Conservation (phyloP, 2,888 invertebrate species). For the Plagiodera versicolora region DNA sequence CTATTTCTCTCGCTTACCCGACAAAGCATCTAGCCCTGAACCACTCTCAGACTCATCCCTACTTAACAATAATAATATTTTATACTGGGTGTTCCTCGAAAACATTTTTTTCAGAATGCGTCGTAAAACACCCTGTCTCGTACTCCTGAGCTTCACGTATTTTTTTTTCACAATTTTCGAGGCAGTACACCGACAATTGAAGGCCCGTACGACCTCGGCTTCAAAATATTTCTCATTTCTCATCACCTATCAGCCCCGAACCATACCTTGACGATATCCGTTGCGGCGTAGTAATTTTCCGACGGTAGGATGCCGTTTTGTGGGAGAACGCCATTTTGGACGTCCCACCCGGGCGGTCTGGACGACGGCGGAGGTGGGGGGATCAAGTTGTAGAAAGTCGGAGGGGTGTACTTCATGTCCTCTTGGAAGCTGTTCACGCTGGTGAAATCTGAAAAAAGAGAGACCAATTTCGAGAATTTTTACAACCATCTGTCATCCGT, state of each 20-base stretch:
- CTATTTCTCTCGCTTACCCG: not conserved
- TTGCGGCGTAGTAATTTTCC: conserved; percentile 77
- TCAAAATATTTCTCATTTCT: not conserved
- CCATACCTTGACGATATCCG: conserved; percentile 72
- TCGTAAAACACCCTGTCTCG: too few relatives aligned
- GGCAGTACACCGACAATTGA: too few relatives aligned
- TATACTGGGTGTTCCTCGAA: too few relatives aligned
- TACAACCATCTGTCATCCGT: not conserved
- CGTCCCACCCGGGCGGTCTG: conserved; percentile 56
- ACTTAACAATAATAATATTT: too few relatives aligned
- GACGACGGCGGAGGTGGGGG: conserved; percentile 57
- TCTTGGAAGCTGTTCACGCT: conserved; percentile 61
- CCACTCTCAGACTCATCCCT: too few relatives aligned
- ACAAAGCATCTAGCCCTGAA: too few relatives aligned
- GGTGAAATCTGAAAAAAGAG: conserved; percentile 57
- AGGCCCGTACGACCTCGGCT: too few relatives aligned
- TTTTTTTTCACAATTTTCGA: too few relatives aligned
- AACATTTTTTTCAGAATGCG: too few relatives aligned
- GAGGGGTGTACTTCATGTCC: conserved; percentile 57
- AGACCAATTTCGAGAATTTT: too few relatives aligned
- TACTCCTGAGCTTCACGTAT: too few relatives aligned
- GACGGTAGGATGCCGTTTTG: conserved; percentile 48
- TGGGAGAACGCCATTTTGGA: conserved; percentile 52
- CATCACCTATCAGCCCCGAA: not conserved
- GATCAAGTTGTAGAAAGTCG: conserved; percentile 59